Base-by-base conservation (phyloP, 2,888 invertebrate genomes). In the Serrognathus titanus region DNA sequence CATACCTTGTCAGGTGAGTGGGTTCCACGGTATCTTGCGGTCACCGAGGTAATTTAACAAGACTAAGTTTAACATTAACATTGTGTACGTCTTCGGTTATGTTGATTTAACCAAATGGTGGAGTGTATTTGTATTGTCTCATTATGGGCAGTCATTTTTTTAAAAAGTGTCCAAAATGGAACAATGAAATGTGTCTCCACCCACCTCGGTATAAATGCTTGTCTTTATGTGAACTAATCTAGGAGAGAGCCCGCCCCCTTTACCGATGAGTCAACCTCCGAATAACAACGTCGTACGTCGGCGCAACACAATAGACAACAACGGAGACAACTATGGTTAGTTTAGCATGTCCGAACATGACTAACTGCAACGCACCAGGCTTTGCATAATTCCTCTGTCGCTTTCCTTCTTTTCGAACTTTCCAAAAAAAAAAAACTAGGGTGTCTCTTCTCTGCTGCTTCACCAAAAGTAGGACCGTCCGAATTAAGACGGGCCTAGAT, bases 171-270 rank as follows among this genome's bases (percentile, higher is more conserved):
- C 24, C 6, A 31, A 31, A 31, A 31, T 31, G 24, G 24, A 31
- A 31, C 24, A 31, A 31, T 31, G 24, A 31, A 31, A 31, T 6
- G 7, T 7, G 24, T 31, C 24, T 31, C 24, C 24, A 31, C 24
- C 4, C 24, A 5, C 24, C 7, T 31, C 24, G 24, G 24, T 31
- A 31, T 31, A 31, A 31, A 31, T 16, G 43, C 43, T 48, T 59
- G 51, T 55, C 52, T 51, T 55, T 50, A 55, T 48, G 47, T 47
- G 49, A 56, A 67, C 67, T 68, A 68, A 72, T 73, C 65, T 70
- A 79, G 75, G 80, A 79, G 83, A 82, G 77, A 78, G 80, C 72
- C 82, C 83, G 66, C 84, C 83, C 66, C 83, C 84, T 59, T 75
- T 84, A 70, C 84, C 84, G 68, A 78, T 80, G 68, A 80, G 79